Percentiles rank a stretch among this genome's conserved stretches.
Conservation (phyloP, 37 sponge, comb jelly and placozoan species). For the Haliclona indistincta region DNA sequence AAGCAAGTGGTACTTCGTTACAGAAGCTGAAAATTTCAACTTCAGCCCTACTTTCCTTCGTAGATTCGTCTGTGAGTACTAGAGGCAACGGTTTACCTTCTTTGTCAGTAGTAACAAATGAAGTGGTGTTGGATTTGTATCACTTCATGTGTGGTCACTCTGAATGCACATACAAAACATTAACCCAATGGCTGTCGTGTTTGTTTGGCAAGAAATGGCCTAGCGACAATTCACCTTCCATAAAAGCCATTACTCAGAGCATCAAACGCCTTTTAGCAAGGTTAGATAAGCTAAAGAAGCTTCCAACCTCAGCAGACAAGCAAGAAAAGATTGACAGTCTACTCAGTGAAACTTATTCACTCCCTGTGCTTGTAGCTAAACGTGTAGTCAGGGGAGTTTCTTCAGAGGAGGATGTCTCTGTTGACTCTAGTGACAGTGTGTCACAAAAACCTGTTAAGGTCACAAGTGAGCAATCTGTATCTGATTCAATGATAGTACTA, state of each 20-base stretch:
- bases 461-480: too few relatives aligned
- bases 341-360: background rate
- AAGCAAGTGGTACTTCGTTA: too few relatives aligned
- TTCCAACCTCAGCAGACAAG: background rate
- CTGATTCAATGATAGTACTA: too few relatives aligned
- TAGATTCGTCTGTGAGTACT: background rate
- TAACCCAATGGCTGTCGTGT: background rate
- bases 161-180: background rate
- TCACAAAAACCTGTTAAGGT: background rate
- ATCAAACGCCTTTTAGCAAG: background rate
- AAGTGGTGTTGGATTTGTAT: background rate
- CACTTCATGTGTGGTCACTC: background rate
- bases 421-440: background rate
- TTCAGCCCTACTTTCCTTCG: background rate
- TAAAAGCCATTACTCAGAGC: slow-evolving; percentile 10
- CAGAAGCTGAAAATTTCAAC: background rate
- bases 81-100: background rate
- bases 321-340: background rate
- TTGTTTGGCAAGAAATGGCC: slow-evolving; percentile 3
- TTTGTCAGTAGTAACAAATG: slow-evolving; percentile 6
- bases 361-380: background rate
- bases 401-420: background rate
- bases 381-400: background rate
- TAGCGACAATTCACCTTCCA: background rate
- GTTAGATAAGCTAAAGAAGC: slow-evolving; percentile 6